Evolutionary conservation across 2,797 vertebrate species (phyloP).

Genomic region (Bradypus variegatus): DNA sequence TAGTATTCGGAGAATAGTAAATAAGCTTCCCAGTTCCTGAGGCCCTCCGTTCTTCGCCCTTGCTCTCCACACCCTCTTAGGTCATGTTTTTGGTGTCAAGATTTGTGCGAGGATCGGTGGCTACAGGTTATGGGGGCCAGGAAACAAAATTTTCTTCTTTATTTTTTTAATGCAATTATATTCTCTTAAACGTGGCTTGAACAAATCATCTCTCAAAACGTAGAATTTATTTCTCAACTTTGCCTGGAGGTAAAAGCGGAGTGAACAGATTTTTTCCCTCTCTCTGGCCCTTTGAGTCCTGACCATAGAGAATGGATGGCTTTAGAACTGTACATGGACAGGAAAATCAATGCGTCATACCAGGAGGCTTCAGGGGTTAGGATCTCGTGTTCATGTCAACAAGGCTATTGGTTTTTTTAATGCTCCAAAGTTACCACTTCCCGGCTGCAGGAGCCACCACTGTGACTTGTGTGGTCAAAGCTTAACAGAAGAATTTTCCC

Average conservation of each 20-base stretch:
- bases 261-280: slow-evolving; percentile 80
- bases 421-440: slow-evolving; percentile 96
- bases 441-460: slow-evolving; percentile 80
- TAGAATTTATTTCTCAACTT: slow-evolving; percentile 87
- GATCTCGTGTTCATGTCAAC: slow-evolving; percentile 98
- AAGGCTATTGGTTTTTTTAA: slow-evolving; percentile 99
- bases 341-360: slow-evolving; percentile 99
- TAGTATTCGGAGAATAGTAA: slow-evolving; percentile 70
- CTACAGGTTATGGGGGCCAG: slow-evolving; percentile 65
- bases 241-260: slow-evolving; percentile 85
- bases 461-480: slow-evolving; percentile 92
- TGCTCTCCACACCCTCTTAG: not conserved
- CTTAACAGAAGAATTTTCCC: slow-evolving; percentile 89
- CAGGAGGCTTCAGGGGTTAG: slow-evolving; percentile 99
- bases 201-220: slow-evolving; percentile 82
- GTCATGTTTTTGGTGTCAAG: slow-evolving; percentile 41
- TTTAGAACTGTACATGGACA: slow-evolving; percentile 90
- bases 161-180: slow-evolving; percentile 70
- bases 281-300: slow-evolving; percentile 84
- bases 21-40: slow-evolving; percentile 56
- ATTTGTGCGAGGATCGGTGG: slow-evolving; percentile 63
- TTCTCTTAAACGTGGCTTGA: slow-evolving; percentile 78
- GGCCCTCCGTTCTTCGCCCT: not conserved
- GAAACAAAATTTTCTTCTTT: slow-evolving; percentile 61
- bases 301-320: slow-evolving; percentile 98